These are phyloP conservation scores for Microcebus jonahi DNA, from an alignment of 2,113 vertebrate species.

Conservation along the genomic window DNA sequence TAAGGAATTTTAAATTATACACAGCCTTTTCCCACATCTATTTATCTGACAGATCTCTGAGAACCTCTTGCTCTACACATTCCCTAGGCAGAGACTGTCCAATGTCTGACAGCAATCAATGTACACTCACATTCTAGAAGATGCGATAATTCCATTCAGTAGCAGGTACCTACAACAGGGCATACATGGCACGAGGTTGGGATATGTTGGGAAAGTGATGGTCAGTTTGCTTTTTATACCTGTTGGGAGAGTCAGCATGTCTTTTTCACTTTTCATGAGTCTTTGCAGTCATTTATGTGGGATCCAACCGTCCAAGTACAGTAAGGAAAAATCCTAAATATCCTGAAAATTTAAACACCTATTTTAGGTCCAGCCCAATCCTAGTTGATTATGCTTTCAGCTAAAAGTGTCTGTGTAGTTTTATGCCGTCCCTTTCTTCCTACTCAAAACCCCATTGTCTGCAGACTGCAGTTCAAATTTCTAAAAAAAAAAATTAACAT, in stretches of 20 bases:
- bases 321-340: not conserved
- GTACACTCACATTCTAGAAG: not conserved
- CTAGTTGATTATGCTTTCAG: not conserved
- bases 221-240: not conserved
- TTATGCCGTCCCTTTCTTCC: not conserved
- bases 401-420: not conserved
- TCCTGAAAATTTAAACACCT: not conserved
- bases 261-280: not conserved
- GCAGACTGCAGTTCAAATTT: not conserved
- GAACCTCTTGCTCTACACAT: not conserved
- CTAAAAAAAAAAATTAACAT: not conserved
- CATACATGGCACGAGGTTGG: accelerated
- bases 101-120: not conserved
- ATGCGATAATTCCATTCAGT: not conserved
- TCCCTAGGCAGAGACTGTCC: not conserved
- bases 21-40: not conserved
- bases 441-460: not conserved
- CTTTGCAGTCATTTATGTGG: not conserved
- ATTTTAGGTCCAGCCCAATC: not conserved
- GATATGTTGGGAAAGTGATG: not conserved
- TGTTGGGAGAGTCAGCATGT: not conserved
- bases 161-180: not conserved
- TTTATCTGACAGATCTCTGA: not conserved
- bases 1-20: not conserved
- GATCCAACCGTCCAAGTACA: not conserved